Evolutionary conservation across 2,113 vertebrate species (phyloP), one percentile per base, ranked within the genome.

Genomic region (Petrocephalus zakoni): DNA sequence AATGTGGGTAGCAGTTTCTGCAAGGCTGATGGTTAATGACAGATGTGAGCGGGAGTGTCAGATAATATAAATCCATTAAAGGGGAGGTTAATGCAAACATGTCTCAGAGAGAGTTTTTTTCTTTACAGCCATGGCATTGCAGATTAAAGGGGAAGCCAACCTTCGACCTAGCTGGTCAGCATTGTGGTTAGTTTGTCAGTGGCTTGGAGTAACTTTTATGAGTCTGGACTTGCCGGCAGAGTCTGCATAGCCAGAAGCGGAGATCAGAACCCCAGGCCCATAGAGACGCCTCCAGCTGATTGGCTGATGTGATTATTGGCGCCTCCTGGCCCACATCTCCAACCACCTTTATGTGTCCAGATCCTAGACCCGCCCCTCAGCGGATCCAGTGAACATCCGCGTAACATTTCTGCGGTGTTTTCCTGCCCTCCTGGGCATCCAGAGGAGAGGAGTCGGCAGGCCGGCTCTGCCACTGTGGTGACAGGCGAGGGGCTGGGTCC

Each of bases 401-500:
- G 21, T 17, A 2, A 29, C 5, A 22, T 56, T 15, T 68, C 42
- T 87, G 52, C 13, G 1, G 29, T 34, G 8, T 42, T 58, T 42
- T 7, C 21, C 21, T 13, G 56, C 86, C 21, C 37, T 87, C 11
- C 15, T 49, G 37, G 21, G 55, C 11, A 8, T 68, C 56, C 55
- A 47, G 87, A 9, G 75, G 29, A 52, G 34, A 7, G 29, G 17
- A 25, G 25, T 6, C 47, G 5, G 13, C 13, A 47, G 17, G 11
- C 51, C 19, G 51, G 25, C 34, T 68, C 72, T 42, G 29, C 49
- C 49, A 29, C 52, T 22, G 78, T 11, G 49, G 81, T 58, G 89
- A 90, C 90, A 89, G 86, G 92, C 89, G 46, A 89, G 90, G 92
- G 90, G 89, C 9, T 2, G 52, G 89, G 42, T 78, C 72, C 42